phyloP scores from a whole-genome alignment of 2,797 vertebrate genomes.

The Mormyrops attenuatus region DNA sequence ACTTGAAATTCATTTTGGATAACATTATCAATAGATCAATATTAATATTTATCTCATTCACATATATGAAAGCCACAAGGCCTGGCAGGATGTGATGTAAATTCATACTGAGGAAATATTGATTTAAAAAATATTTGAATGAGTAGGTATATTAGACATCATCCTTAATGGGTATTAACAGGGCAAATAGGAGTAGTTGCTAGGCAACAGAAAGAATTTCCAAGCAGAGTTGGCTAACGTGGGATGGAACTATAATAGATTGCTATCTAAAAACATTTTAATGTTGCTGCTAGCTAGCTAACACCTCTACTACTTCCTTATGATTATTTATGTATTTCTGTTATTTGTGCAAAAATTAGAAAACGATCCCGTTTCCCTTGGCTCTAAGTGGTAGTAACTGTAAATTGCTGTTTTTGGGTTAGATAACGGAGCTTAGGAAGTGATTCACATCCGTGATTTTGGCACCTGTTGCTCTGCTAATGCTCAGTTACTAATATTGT shows the following conservation, averaged over 20 bases:
- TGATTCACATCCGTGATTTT: background rate
- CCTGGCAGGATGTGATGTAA: background rate
- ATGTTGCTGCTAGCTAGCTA: background rate
- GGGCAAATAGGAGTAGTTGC: constrained; percentile 5
- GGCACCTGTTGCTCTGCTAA: background rate
- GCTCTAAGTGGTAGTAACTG: background rate
- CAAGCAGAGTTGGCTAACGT: background rate
- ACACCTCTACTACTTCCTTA: background rate
- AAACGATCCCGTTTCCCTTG: background rate
- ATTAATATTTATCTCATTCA: constrained; percentile 2
- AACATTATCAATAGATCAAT: background rate
- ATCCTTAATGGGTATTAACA: constrained; percentile 5
- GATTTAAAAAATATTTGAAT: constrained; percentile 8
- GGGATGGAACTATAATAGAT: background rate
- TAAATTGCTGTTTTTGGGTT: background rate
- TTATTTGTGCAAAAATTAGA: background rate
- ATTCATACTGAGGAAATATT: constrained; percentile 3
- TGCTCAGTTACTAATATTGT: background rate
- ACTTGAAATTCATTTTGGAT: background rate
- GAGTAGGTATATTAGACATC: background rate
- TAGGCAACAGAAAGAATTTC: constrained; percentile 10
- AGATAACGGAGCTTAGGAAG: background rate
- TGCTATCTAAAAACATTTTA: background rate
- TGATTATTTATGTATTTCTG: background rate
- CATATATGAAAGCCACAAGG: background rate